These are phyloP conservation scores for Dorcus parallelipipedus DNA, from an alignment of 2,888 invertebrate species.

Conservation along the genomic window DNA sequence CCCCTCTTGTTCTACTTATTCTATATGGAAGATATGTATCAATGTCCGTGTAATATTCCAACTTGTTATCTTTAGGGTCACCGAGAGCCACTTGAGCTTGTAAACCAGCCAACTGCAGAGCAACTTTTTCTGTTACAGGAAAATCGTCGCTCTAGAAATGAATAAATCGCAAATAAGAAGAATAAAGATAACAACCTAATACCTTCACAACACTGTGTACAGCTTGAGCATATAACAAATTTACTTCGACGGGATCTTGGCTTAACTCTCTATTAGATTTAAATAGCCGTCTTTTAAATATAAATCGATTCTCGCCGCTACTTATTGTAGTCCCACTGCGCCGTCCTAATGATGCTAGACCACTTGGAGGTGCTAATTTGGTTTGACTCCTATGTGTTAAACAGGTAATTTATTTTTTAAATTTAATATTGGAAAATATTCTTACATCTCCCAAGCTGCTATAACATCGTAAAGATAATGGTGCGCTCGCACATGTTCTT, in stretches of 20 bases:
- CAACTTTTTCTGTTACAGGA: constrained; percentile 91
- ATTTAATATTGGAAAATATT: constrained; percentile 21
- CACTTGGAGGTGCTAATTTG: constrained; percentile 40
- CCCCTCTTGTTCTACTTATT: constrained; percentile 72
- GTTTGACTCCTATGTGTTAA: constrained; percentile 40
- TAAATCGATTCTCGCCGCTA: constrained; percentile 86
- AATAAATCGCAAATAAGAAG: neutral
- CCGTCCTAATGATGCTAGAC: constrained; percentile 51
- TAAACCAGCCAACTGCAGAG: constrained; percentile 87
- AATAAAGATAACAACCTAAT: constrained; percentile 22
- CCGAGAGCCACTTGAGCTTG: constrained; percentile 94
- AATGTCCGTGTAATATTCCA: constrained; percentile 87
- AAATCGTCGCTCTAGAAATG: constrained; percentile 58
- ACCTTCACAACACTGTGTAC: constrained; percentile 94
- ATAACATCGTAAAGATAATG: constrained; percentile 93
- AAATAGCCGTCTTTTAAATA: constrained; percentile 88
- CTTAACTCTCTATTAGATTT: constrained; percentile 84
- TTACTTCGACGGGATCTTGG: constrained; percentile 93
- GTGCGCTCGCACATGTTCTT: constrained; percentile 87
- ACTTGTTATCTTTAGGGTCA: constrained; percentile 73
- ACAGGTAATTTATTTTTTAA: neutral
- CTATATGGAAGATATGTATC: constrained; percentile 85
- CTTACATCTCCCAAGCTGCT: constrained; percentile 89
- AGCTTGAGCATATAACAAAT: constrained; percentile 90
- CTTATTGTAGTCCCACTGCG: constrained; percentile 66